Conservation (phyloP, 2,888 invertebrate genomes). For the Tinea trinotella region DNA sequence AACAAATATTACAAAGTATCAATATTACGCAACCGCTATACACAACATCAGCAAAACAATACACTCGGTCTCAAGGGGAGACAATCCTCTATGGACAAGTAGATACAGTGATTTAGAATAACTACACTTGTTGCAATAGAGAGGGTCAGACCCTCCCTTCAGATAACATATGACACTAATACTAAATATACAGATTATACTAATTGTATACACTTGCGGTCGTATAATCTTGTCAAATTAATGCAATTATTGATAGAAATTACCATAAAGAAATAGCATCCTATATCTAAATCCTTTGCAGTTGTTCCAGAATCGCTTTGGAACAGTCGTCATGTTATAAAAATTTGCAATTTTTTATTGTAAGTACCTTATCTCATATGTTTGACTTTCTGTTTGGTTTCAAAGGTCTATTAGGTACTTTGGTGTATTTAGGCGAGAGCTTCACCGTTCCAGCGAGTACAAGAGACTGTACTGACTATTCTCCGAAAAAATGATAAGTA, state of each 20-base stretch:
- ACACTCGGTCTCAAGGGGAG: slow-evolving; percentile 40
- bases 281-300: no score
- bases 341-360: no score
- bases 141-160: slow-evolving; percentile 25
- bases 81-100: slow-evolving; percentile 47
- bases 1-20: slow-evolving; percentile 34
- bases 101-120: slow-evolving; percentile 59
- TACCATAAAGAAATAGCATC: no score
- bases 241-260: background rate
- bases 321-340: no score
- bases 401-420: no score
- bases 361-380: no score
- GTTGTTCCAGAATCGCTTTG: no score
- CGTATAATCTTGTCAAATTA: slow-evolving; percentile 18
- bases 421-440: no score
- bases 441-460: no score
- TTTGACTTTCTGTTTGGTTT: no score
- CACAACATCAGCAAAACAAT: slow-evolving; percentile 12
- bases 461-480: no score
- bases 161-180: slow-evolving; percentile 49
- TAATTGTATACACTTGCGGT: slow-evolving; percentile 24
- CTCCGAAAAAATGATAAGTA: no score
- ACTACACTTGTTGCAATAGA: slow-evolving; percentile 56
- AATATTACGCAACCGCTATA: slow-evolving; percentile 33
- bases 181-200: slow-evolving; percentile 49